A percentile compares a stretch with the other conserved stretches of the same genome.
phyloP scores from a whole-genome alignment of 2,888 invertebrate species.

The Papilio protenor region DNA sequence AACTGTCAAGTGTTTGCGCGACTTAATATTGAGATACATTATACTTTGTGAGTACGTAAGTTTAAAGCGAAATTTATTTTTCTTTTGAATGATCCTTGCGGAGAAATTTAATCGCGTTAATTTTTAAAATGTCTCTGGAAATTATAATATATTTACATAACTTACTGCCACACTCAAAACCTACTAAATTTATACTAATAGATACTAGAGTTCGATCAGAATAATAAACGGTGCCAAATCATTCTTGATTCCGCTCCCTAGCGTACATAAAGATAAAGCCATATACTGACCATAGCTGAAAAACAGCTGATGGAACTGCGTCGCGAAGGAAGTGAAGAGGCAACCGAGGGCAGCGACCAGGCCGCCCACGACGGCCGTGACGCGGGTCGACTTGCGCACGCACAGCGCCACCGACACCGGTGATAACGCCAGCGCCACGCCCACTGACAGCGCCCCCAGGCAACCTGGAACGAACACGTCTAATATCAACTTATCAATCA shows the following conservation, averaged over 20 bases:
- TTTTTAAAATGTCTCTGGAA: not conserved
- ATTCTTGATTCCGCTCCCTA: not conserved
- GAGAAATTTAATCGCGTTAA: not conserved
- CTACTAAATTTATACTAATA: no score
- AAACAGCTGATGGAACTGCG: conserved; percentile 94
- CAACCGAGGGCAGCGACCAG: conserved; percentile 93
- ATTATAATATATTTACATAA: not conserved
- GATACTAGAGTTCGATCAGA: no score
- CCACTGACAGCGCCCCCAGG: conserved; percentile 91
- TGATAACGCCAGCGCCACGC: conserved; percentile 91
- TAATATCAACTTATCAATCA: not conserved
- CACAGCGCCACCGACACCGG: conserved; percentile 94
- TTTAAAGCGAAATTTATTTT: conserved; percentile 50
- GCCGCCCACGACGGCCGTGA: conserved; percentile 94
- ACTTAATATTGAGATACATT: conserved; percentile 66
- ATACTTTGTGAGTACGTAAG: conserved; percentile 64
- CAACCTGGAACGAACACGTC: conserved; percentile 87
- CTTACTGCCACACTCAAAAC: not conserved
- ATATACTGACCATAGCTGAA: conserved; percentile 88
- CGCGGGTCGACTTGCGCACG: conserved; percentile 93
- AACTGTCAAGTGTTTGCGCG: conserved; percentile 66
- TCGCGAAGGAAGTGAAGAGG: conserved; percentile 95
- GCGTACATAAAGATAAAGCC: not conserved
- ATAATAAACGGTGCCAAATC: not conserved
- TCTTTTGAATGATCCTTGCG: conserved; percentile 41